Base-by-base conservation (phyloP, 2,888 invertebrate genomes). In the Cyclophora albipunctata region DNA sequence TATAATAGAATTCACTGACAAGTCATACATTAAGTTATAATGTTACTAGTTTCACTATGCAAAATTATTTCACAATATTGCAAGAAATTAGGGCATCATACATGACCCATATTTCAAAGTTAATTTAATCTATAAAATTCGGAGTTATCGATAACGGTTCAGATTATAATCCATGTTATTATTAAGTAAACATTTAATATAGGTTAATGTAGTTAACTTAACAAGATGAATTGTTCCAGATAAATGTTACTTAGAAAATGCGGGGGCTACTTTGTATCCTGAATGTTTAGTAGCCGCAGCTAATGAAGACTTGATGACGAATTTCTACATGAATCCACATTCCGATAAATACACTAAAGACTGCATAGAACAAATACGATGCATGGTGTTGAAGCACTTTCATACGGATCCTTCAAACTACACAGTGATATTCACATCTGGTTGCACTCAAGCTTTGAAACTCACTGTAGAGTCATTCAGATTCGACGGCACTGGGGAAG, bases 321-420 rank as follows among this genome's bases (percentile, higher is more conserved):
- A 93, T 78, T 76, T 96, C 3, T 96, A 95, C 70, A 94, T 95
- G 65, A 99, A 98, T 90, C 98, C 98, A 6, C 98, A 99, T 82
- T 92, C 94, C 4, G 95, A 96, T 69, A 93, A 93, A 75, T 85
- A 91, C 54, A 94, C 96, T n/a, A 92, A 92, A 59, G 96, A 97
- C 81, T 90, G 93, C 45, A 90, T 98, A 44, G 97, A 98, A 70
- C 94, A 95, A 81, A 91, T 95, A 48, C 90, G 98, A 82, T 93
- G 90, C 74, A 95, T 95, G 72, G 90, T 98, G 57, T 86, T 98
- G n/a, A 89, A 92, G 52, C 93, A 95, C 78, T 98, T 98, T 70
- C 93, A 96, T 60, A 95, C 97, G 4, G 91, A 91, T 58, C 79
- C 91, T 0, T 91, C 95, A 5, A 93, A 95, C 46, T 98, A 98